phyloP scores from a whole-genome alignment of 2,888 invertebrate genomes.

The Eretmocerus hayati region DNA sequence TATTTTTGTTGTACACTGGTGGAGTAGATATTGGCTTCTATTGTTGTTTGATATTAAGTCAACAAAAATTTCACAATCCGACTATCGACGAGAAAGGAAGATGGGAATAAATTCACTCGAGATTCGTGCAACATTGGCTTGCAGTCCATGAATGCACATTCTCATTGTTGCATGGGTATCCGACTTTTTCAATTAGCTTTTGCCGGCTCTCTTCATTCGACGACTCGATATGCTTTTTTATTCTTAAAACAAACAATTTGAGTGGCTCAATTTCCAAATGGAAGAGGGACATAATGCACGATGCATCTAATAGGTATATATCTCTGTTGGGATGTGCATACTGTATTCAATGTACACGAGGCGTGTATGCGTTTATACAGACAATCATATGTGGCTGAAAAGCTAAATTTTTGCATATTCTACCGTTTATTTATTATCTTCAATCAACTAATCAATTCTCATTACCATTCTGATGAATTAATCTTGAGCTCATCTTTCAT shows the following conservation, averaged over 20 bases:
- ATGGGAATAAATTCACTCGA: constrained; percentile 4
- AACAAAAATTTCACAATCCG: constrained; percentile 15
- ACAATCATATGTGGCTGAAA: too few species aligned
- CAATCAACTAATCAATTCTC: too few species aligned
- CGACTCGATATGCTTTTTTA: constrained; percentile 4
- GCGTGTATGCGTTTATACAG: too few species aligned
- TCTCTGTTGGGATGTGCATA: neutral
- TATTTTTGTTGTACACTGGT: constrained; percentile 1
- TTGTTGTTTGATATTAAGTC: constrained; percentile 20
- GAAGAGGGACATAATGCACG: constrained; percentile 5
- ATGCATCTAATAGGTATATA: neutral
- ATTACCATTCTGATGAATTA: too few species aligned
- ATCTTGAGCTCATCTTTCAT: too few species aligned
- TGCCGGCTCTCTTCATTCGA: neutral
- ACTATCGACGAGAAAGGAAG: constrained; percentile 4
- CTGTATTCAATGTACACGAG: too few species aligned
- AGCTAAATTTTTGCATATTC: too few species aligned
- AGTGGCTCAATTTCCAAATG: constrained; percentile 10
- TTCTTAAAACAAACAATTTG: constrained; percentile 11
- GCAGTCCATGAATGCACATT: neutral
- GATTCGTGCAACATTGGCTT: neutral
- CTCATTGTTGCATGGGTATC: constrained; percentile 16
- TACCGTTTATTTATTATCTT: too few species aligned
- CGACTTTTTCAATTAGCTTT: constrained; percentile 19
- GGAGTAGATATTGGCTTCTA: constrained; percentile 15